phyloP scores from a whole-genome alignment of 1,140 invertebrate species.

The Halyomorpha halys region DNA sequence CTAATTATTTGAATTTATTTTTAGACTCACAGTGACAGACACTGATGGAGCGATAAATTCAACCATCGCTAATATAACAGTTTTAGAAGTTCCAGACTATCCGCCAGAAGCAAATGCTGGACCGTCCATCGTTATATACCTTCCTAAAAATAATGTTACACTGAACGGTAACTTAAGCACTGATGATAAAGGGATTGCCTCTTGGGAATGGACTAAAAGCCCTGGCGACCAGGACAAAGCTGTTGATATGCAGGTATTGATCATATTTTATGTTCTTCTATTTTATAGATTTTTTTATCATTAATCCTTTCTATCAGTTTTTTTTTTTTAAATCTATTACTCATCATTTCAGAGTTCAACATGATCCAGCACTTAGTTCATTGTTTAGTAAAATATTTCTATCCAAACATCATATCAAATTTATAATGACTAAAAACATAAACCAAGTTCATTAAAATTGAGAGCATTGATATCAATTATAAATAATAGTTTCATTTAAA shows the following conservation, averaged over 20 bases:
- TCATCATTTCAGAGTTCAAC: no score
- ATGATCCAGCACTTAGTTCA: no score
- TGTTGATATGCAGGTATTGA: conserved; percentile 73
- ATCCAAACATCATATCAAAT: no score
- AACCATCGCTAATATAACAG: conserved; percentile 78
- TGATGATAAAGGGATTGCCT: no score
- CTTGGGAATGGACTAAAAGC: conserved; percentile 91
- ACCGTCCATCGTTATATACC: conserved; percentile 77
- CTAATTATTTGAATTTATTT: not conserved
- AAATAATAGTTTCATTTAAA: no score
- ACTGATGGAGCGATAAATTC: conserved; percentile 77
- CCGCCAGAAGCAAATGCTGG: conserved; percentile 90
- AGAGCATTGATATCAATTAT: no score
- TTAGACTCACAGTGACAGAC: conserved; percentile 78
- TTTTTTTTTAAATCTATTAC: no score
- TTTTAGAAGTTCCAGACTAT: conserved; percentile 86
- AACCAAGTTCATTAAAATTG: no score
- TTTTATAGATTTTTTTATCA: no score
- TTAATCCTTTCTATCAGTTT: no score
- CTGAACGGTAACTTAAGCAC: conserved; percentile 82
- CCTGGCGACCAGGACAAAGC: conserved; percentile 74
- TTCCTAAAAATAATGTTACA: conserved; percentile 79
- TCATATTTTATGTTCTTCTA: not conserved
- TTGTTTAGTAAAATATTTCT: no score
- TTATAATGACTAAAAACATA: no score